A percentile compares a stretch with the other conserved stretches of the same genome.
phyloP scores from a whole-genome alignment of 2,113 vertebrate genomes.

The Cephalophus harveyi region DNA sequence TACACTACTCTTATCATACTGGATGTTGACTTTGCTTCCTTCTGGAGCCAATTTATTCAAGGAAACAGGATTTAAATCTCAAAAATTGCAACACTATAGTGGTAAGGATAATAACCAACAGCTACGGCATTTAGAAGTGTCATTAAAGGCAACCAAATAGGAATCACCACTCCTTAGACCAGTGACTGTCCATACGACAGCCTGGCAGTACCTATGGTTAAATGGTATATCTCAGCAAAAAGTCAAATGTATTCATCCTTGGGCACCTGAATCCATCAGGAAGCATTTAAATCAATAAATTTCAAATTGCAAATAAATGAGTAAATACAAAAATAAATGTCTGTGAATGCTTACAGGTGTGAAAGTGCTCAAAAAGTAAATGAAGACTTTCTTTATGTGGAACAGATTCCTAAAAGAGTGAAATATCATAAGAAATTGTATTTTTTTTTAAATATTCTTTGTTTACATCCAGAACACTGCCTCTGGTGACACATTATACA shows the following conservation, averaged over 20 bases:
- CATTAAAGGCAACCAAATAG: not conserved
- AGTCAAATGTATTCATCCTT: not conserved
- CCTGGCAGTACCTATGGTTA: not conserved
- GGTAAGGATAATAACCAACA: not conserved
- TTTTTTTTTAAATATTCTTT: not conserved
- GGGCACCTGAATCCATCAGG: not conserved
- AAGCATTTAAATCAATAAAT: not conserved
- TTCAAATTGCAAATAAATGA: not conserved
- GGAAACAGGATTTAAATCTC: not conserved
- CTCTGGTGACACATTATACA: not conserved
- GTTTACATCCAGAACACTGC: not conserved
- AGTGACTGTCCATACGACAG: not conserved
- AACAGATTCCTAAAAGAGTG: not conserved
- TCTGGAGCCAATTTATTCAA: not conserved
- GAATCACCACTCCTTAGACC: not conserved
- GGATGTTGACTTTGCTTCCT: not conserved
- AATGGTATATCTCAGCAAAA: not conserved
- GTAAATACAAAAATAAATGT: constrained; percentile 3
- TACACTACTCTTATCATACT: not conserved
- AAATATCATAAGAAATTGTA: not conserved
- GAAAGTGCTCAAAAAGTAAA: not conserved
- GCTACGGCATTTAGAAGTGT: not conserved
- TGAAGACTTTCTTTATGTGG: not conserved
- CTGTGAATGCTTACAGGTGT: not conserved
- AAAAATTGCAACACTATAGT: not conserved